Evolutionary conservation across 2,888 invertebrate species (phyloP).

Genomic region (Nomada flava): DNA sequence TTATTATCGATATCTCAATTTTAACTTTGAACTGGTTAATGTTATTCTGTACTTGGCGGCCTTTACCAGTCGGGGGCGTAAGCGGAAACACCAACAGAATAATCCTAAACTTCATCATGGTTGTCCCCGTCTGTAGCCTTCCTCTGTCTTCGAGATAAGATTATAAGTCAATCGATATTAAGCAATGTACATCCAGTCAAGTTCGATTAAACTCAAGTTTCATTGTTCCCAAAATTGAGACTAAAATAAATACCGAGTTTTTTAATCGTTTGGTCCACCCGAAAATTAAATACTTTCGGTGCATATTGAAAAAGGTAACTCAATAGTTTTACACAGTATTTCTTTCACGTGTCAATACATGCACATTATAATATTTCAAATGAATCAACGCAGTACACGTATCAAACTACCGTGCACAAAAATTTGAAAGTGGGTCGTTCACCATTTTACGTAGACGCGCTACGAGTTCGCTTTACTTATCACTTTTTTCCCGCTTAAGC

Average conservation of each 20-base stretch:
- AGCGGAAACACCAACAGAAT: conserved; percentile 30
- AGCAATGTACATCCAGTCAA: neutral
- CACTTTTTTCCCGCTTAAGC: too few species aligned
- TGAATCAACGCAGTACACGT: too few species aligned
- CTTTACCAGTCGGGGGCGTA: neutral
- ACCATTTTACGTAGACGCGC: too few species aligned
- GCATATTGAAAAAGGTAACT: too few species aligned
- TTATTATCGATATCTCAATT: conserved; percentile 23
- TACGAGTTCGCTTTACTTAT: too few species aligned
- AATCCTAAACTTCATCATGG: conserved; percentile 28
- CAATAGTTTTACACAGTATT: too few species aligned
- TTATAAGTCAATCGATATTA: conserved; percentile 20
- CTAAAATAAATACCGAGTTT: neutral
- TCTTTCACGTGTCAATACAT: too few species aligned
- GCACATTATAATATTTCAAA: too few species aligned
- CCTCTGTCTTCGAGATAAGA: neutral
- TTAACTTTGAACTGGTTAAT: conserved; percentile 13
- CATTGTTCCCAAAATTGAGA: neutral
- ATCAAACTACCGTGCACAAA: too few species aligned
- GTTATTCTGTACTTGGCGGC: neutral
- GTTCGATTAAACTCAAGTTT: neutral
- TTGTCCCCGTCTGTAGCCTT: neutral
- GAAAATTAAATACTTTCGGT: too few species aligned
- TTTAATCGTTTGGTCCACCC: too few species aligned
- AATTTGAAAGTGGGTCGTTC: too few species aligned